Evolutionary conservation across 2,797 vertebrate genomes (phyloP).

Genomic region (Neosilurus mollespiculum): DNA sequence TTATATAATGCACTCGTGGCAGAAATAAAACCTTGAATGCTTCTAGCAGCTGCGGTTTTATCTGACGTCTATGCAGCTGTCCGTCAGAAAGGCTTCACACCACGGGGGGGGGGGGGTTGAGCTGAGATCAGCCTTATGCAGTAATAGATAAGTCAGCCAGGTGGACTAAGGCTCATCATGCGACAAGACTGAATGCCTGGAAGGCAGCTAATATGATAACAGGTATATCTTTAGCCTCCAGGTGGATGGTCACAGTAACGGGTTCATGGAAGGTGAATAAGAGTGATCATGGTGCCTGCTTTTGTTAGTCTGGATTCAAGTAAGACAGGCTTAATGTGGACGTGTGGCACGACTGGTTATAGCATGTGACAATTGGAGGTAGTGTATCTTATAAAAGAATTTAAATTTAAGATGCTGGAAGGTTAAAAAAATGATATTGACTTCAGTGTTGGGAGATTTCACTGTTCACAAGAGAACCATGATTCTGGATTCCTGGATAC

Average conservation of each 20-base stretch:
- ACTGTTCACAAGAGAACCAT: neutral
- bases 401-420: neutral
- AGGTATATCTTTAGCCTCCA: slow-evolving; percentile 14
- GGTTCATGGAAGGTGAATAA: neutral
- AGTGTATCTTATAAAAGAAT: neutral
- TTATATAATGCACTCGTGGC: neutral
- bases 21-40: neutral
- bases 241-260: neutral
- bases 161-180: neutral
- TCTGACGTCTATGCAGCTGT: neutral
- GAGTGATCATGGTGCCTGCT: neutral
- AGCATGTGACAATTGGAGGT: neutral
- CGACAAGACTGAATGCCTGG: neutral
- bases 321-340: neutral
- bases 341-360: neutral
- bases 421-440: neutral
- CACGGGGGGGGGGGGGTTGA: no score
- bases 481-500: neutral
- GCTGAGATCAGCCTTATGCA: slow-evolving; percentile 13
- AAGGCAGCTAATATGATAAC: slow-evolving; percentile 17
- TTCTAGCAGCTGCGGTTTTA: neutral
- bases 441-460: no score
- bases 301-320: neutral
- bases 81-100: neutral
- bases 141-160: neutral